Conservation (phyloP, 1,140 invertebrate species). For the Apis mellifera region DNA sequence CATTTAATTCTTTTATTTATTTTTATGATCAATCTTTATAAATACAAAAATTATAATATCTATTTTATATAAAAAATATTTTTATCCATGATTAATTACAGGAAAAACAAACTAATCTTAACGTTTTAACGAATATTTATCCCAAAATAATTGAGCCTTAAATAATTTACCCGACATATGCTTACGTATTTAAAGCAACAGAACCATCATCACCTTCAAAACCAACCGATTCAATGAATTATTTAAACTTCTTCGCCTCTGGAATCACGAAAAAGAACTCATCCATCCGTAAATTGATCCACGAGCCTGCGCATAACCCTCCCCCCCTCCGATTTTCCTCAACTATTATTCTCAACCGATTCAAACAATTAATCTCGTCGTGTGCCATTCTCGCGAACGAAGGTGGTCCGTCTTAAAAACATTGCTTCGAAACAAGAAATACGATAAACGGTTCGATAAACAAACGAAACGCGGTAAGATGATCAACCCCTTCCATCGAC, state of each 20-base stretch:
- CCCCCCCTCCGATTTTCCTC: neutral
- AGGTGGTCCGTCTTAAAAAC: conserved; percentile 3
- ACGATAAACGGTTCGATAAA: neutral
- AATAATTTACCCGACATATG: neutral
- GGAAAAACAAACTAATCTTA: neutral
- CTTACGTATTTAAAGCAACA: neutral
- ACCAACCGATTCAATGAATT: neutral
- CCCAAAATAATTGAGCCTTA: neutral
- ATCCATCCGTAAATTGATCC: neutral
- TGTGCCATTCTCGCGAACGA: conserved; percentile 22
- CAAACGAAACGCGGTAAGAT: neutral
- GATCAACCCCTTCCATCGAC: neutral
- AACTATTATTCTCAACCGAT: neutral
- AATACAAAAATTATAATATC: too few relatives aligned
- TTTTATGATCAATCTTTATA: too few relatives aligned
- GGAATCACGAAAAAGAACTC: neutral
- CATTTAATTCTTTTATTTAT: too few relatives aligned
- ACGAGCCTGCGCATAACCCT: neutral
- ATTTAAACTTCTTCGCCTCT: conserved; percentile 12
- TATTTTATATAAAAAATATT: too few relatives aligned
- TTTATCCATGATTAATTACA: too few relatives aligned
- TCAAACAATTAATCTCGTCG: conserved; percentile 16
- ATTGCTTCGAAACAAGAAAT: neutral
- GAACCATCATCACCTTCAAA: neutral
- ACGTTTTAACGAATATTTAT: too few relatives aligned